Evolutionary conservation across 2,113 vertebrate species (phyloP), one percentile per base, ranked within the genome.

Genomic region (Xiphias gladius): DNA sequence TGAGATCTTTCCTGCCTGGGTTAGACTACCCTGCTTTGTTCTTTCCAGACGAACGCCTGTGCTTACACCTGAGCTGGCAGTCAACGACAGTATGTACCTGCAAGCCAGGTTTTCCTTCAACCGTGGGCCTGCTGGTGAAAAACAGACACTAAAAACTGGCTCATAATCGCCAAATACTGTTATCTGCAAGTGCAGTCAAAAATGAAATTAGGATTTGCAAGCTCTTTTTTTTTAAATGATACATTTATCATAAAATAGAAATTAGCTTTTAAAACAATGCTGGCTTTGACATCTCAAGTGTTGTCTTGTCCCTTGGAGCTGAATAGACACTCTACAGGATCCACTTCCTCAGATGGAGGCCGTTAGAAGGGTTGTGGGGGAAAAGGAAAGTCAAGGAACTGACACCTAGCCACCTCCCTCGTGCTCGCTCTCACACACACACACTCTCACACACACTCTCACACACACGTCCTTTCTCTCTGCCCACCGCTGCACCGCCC

Each of bases 1-100:
- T 74, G 77, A 93, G 93, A 95, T 91, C 88, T 95, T 95, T 95
- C 94, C 93, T 93, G 91, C 86, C 82, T 28, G 65, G 82, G 80
- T 91, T 83, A 85, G 69, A 68, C 84, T 86, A 80, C 85, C 69
- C 82, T 73, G 75, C 82, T 89, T 92, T 91, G 86, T 92, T 90
- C 73, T 70, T 67, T 63, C 12, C 57, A 80, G 74, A 81, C 39
- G 50, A 61, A 61, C 16, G n/a, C 58, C 43, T 55, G 52, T 28
- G 67, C 62, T 83, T 76, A 79, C 89, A 93, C 93, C 90, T 93
- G 91, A 81, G 72, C 77, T 46, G 20, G n/a, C 50, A 73, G 37
- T 58, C 50, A 43, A 32, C 64, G n/a, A 11, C n/a, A 30, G 24
- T 10, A 30, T 20, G 28, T 54, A 79, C 37, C 83, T 77, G 26